Percentiles rank a stretch among this genome's conserved stretches.
Conservation (phyloP, 2,113 vertebrate genomes). For the Pollimyrus isidori region DNA sequence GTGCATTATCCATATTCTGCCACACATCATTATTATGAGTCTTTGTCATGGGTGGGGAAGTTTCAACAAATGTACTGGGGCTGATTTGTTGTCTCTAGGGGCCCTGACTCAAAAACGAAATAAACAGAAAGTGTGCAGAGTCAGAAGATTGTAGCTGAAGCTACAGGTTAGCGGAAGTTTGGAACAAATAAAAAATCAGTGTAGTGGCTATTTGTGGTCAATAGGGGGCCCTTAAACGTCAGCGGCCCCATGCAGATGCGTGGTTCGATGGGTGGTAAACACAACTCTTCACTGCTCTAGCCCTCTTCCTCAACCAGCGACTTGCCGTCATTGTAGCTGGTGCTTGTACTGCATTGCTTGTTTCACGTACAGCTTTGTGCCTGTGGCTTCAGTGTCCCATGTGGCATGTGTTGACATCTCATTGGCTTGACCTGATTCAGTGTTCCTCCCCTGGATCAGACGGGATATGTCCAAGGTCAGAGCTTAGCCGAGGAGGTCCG, state of each 20-base stretch:
- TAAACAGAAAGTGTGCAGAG: neutral
- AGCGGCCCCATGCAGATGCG: neutral
- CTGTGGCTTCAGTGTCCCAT: neutral
- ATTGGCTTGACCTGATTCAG: neutral
- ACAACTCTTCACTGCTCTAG: neutral
- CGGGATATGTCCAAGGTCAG: too few relatives aligned
- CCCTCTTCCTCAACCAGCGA: neutral
- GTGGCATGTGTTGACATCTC: neutral
- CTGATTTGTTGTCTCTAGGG: neutral
- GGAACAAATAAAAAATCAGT: neutral
- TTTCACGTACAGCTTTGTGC: neutral
- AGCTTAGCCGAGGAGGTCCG: neutral
- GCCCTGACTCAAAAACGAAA: neutral
- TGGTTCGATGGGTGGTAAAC: neutral
- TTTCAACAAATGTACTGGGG: neutral
- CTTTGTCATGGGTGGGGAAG: neutral
- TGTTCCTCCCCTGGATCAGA: neutral
- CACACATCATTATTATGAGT: neutral
- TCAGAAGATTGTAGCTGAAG: neutral
- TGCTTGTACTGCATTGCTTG: neutral
- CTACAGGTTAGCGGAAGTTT: neutral
- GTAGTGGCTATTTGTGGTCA: neutral
- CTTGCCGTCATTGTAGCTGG: neutral
- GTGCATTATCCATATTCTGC: neutral
- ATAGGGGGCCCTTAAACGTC: neutral